Evolutionary conservation across 2,113 vertebrate genomes (phyloP), one percentile per base, ranked within the genome.

Genomic region (Oostethus manadensis): DNA sequence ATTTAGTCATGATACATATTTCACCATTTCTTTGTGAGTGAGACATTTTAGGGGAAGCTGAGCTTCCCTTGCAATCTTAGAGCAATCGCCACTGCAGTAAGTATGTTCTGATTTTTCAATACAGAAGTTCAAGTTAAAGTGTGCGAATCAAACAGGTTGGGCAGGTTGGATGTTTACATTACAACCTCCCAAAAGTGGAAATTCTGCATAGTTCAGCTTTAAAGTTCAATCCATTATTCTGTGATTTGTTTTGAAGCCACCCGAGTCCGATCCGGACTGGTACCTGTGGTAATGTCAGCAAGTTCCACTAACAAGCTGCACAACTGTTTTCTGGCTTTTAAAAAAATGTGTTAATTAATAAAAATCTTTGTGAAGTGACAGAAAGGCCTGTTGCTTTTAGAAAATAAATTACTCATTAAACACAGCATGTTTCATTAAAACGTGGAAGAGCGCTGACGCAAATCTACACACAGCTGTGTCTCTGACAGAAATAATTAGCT

Each of bases 361-460:
- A 11, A 40, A 35, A 53, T 53, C 1, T 11, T 1, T 47, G 46
- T 10, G 22, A 55, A 40, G 16, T 69, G 58, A 69, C 46, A 69
- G 61, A 33, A 22, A 49, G 7, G 17, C 33, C 53, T 22, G 60
- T 51, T 77, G 62, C 50, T 70, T 59, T 51, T 15, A 53, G 16
- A 35, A 51, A 58, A 69, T 61, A 75, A 59, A 69, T 69, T 22
- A 62, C 20, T 74, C 38, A 62, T 49, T 71, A 62, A 71, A 62
- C 57, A 15, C 64, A 51, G 58, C 33, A n/a, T 59, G 64, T 68
- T 58, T 65, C 57, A 51, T n/a, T 64, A 68, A 42, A 71, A 58
- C 47, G 23, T 42, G 22, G 21, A 43, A 48, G 35, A 55, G 26
- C 13, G 8, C 23, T 48, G 56, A 42, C 22, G 18, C 56, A 49